Evolutionary conservation across 2,888 invertebrate species (phyloP), one percentile per base, ranked within the genome.

Genomic region (Byasa hedistus): DNA sequence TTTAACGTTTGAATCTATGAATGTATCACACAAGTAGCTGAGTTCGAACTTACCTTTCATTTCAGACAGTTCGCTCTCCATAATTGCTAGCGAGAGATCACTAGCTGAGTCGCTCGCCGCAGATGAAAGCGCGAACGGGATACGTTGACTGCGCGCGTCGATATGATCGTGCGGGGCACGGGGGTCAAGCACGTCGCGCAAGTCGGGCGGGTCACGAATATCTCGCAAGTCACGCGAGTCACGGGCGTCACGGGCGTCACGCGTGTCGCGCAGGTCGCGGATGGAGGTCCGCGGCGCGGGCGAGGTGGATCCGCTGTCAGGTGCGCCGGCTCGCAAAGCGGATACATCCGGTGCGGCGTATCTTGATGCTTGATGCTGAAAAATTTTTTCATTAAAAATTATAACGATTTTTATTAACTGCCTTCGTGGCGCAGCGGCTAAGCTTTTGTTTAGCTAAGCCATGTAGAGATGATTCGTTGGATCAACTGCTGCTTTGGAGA

Each of bases 81-180:
- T 93, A 79, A 95, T 91, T 89, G 95, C 94, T 72, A 96, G 93
- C 58, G 96, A 96, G 72, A 96, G 94, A 85, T 97, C 96, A 84
- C 96, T 97, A 87, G 97, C 98, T 82, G 96, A 97, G 88, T 98
- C 98, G 68, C 97, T 98, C 69, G 97, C 96, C 89, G 98, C 98
- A 8, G 98, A 97, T 54, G 98, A 98, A 69, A 98, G 93, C 27
- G 97, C 96, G 86, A 97, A 97, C 83, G 97, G 97, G 58, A 75
- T 72, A 58, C 68, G 72, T 65, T 65, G 62, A 48, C 69, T 71
- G 15, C 55, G 65, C 21, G 68, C 59, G 59, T 59, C 68, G 75
- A 69, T 57, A 78, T 79, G 0, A 84, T 82, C 66, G 75, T 84
- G 68, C 73, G 75, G 83, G 71, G 79, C 92, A 84, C 80, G 55